Base-by-base conservation (phyloP, 2,797 vertebrate genomes). In the Lacerta viridis region DNA sequence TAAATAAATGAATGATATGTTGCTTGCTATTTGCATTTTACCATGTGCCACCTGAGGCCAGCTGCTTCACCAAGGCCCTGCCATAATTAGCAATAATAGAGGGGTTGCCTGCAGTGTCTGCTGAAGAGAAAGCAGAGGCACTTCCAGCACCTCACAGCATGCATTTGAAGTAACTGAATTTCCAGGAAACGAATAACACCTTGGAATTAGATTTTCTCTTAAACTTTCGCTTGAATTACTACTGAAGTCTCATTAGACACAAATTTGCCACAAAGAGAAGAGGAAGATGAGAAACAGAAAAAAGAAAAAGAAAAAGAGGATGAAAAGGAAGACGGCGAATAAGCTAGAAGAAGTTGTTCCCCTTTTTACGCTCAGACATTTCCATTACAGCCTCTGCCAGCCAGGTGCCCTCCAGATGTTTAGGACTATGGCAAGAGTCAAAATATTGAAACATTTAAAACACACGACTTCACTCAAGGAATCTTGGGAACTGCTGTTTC, bases 291-390 rank as follows among this genome's bases (percentile, higher is more conserved):
- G 50, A 23, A 64, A 64, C 61, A 23, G 59, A 4, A 23, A 23
- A 33, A 33, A 33, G 33, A 33, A 33, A 64, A 71, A 25, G 33
- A 79, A 84, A 7, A 83, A 46, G 46, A 90, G 43, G 84, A 78
- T 33, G 41, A 79, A 84, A 11, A 83, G 18, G 15, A 77, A 71
- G 46, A 89, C 33, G 85, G 76, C 84, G 23, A 36, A 83, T 55
- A 36, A 17, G 11, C 29, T 79, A n/a, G 85, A 74, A 77, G 64
- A 20, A 79, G 29, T n/a, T 29, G 18, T 33, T 78, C n/a, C 36
- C 36, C 25, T 46, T 91, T 83, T 68, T 87, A 90, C 25, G 18
- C 72, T 75, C 79, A 91, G 4, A 68, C 79, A 86, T 46, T 82
- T 43, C 20, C 75, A 3, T 89, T 83, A 29, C 20, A 23, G 17